These are phyloP conservation scores for Hystrix cristata DNA, from an alignment of 2,113 vertebrate genomes.

Conservation along the genomic window DNA sequence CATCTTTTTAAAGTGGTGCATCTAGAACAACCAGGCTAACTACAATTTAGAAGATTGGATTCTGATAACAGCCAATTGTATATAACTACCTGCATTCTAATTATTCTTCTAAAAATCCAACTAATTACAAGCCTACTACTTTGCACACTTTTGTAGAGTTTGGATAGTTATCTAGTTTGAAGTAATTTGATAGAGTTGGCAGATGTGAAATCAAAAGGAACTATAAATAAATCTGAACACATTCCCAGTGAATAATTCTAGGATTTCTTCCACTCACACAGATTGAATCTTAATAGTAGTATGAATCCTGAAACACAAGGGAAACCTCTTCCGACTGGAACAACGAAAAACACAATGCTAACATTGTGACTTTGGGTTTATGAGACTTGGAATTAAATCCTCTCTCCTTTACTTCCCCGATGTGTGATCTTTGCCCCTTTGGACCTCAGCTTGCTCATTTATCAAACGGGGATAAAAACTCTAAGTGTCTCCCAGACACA, in stretches of 20 bases:
- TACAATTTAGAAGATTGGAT: background rate
- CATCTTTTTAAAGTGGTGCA: conserved; percentile 4
- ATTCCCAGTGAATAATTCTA: conserved; percentile 9
- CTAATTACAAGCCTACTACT: conserved; percentile 65
- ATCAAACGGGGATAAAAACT: background rate
- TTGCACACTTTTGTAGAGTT: conserved; percentile 12
- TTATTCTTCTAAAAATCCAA: conserved; percentile 43
- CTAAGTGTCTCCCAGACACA: background rate
- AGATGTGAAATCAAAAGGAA: conserved; percentile 34
- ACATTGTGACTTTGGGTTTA: background rate
- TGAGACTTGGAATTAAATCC: background rate
- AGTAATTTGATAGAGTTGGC: background rate
- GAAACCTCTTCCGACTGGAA: background rate
- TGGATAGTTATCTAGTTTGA: background rate
- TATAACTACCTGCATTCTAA: conserved; percentile 73
- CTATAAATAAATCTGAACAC: background rate
- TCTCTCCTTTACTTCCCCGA: background rate
- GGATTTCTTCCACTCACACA: background rate
- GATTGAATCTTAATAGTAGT: background rate
- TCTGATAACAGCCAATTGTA: background rate
- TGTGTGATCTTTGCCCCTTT: background rate
- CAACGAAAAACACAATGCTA: background rate
- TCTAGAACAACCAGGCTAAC: background rate
- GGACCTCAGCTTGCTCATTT: background rate
- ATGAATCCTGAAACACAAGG: background rate